phyloP scores from a whole-genome alignment of 2,888 invertebrate species.

The Apamea anceps region DNA sequence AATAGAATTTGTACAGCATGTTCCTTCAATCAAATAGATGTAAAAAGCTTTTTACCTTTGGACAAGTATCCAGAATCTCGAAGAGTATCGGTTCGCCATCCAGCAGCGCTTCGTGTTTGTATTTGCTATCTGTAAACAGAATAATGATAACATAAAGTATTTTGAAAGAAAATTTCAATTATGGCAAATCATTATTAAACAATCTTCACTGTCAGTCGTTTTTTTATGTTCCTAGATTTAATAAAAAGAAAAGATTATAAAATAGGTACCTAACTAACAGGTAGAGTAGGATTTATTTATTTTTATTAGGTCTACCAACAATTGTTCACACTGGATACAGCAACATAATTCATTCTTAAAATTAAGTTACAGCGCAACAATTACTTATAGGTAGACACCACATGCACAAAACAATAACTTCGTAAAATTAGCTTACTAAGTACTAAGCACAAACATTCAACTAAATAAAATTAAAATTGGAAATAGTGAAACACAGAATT shows the following conservation, averaged over 20 bases:
- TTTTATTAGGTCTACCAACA: too few species aligned
- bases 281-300: too few species aligned
- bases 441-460: too few species aligned
- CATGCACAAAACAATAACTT: too few species aligned
- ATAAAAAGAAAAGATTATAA: background rate
- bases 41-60: slow-evolving; percentile 90
- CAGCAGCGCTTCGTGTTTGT: slow-evolving; percentile 96
- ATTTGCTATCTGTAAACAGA: slow-evolving; percentile 94
- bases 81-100: slow-evolving; percentile 97
- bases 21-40: background rate
- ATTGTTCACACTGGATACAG: too few species aligned
- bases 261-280: background rate
- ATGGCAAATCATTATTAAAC: background rate
- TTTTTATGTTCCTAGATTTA: background rate
- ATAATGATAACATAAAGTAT: background rate
- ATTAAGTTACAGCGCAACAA: too few species aligned
- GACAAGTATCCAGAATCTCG: slow-evolving; percentile 97
- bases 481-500: too few species aligned
- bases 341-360: too few species aligned
- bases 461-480: too few species aligned
- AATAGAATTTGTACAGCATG: background rate
- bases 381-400: too few species aligned
- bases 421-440: too few species aligned
- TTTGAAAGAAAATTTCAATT: background rate
- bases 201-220: background rate